Evolutionary conservation across 2,797 vertebrate species (phyloP).

Genomic region (Falco rusticolus): DNA sequence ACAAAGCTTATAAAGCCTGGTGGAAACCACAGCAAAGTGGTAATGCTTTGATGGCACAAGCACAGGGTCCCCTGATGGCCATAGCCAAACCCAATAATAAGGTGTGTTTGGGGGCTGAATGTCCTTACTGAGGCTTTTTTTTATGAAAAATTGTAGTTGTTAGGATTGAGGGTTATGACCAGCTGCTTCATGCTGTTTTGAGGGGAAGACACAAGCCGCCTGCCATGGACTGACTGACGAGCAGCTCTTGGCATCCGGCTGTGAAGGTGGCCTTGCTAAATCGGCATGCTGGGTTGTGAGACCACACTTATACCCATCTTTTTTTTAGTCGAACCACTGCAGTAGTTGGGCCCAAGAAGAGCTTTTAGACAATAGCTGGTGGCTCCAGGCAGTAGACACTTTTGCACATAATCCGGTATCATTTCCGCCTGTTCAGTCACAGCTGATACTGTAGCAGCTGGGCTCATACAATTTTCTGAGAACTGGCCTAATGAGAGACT

Average conservation of each 20-base stretch:
- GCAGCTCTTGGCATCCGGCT: background rate
- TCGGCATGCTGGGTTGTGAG: background rate
- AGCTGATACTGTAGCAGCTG: background rate
- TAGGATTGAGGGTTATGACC: background rate
- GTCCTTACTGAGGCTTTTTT: background rate
- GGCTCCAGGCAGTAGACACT: background rate
- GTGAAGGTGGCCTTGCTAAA: background rate
- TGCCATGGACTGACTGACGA: background rate
- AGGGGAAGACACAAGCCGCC: background rate
- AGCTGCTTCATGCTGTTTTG: background rate
- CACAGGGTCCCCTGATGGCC: background rate
- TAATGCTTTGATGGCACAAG: background rate
- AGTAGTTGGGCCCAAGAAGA: background rate
- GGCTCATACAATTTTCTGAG: background rate
- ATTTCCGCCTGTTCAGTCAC: background rate
- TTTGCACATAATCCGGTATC: background rate
- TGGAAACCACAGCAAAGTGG: background rate
- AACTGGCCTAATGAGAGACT: slow-evolving; percentile 13
- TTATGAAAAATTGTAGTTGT: background rate
- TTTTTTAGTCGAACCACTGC: background rate
- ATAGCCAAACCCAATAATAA: background rate
- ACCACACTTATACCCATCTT: background rate
- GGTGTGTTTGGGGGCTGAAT: background rate
- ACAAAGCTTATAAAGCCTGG: background rate
- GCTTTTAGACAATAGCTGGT: background rate